Evolutionary conservation across 2,888 invertebrate species (phyloP).

Genomic region (Antheraea assamensis): DNA sequence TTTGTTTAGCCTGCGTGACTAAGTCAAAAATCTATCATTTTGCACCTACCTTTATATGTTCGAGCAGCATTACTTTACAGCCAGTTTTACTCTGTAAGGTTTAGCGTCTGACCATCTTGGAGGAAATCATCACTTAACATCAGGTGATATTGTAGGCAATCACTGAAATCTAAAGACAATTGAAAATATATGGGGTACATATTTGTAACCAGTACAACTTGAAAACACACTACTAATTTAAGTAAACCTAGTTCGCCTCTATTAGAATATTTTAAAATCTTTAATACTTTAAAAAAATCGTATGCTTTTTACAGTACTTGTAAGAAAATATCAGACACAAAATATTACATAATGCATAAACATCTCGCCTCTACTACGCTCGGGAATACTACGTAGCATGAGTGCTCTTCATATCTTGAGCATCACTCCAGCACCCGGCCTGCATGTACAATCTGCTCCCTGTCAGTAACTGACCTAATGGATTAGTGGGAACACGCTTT

Average conservation of each 20-base stretch:
- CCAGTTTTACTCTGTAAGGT: too few relatives aligned
- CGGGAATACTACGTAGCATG: slow-evolving; percentile 41
- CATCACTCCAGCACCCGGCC: slow-evolving; percentile 30
- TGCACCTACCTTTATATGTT: too few relatives aligned
- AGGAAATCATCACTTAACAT: too few relatives aligned
- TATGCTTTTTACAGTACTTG: not conserved
- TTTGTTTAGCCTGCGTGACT: too few relatives aligned
- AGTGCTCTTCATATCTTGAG: slow-evolving; percentile 50
- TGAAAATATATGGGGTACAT: not conserved
- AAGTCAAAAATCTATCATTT: too few relatives aligned
- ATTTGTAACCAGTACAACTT: not conserved
- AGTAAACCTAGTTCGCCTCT: not conserved
- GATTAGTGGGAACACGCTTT: slow-evolving; percentile 28
- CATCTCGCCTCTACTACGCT: slow-evolving; percentile 41
- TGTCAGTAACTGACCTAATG: slow-evolving; percentile 23
- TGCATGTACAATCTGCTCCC: not conserved
- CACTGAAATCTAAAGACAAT: too few relatives aligned
- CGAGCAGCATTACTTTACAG: too few relatives aligned
- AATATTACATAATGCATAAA: slow-evolving; percentile 50
- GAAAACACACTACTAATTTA: not conserved
- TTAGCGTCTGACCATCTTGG: too few relatives aligned
- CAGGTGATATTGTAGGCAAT: too few relatives aligned
- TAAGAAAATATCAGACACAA: not conserved
- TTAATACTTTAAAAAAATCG: not conserved
- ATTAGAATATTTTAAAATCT: not conserved